Base-by-base conservation (phyloP, 2,797 vertebrate species). In the Poeciliopsis turneri region DNA sequence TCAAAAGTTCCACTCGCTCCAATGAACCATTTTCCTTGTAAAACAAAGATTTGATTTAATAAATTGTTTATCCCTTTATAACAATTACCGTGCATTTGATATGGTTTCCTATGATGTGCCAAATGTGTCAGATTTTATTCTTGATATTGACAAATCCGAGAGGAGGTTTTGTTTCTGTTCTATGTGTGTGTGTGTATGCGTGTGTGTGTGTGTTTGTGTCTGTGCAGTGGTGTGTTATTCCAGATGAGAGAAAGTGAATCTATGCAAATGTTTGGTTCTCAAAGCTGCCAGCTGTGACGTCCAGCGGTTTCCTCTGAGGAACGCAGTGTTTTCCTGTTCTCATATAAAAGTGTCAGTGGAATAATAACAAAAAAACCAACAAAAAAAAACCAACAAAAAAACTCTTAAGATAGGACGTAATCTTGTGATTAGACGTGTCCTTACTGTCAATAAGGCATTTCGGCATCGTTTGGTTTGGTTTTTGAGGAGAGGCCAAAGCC, bases 41-140 rank as follows among this genome's bases (percentile, higher is more conserved):
- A 86, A 87, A 68, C 55, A 78, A 78, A 82, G 74, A 84, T 84
- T 84, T 88, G 78, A 85, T 90, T 93, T 84, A 91, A 92, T 92
- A 92, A 93, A 91, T 83, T 10, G 80, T 79, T 75, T 68, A 84
- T 90, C 90, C 91, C 91, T 93, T 94, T 93, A 93, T 89, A 85
- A 89, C 69, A 78, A 79, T 74, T 78, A 84, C 90, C 84, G 87
- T 92, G 88, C 12, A 80, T 90, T 85, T 92, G 79, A 84, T 88
- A 83, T 86, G 64, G 89, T 94, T 89, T 92, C 79, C 78, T 91
- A 87, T 72, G 30, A 82, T 71, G 84, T 83, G 74, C 57, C 74
- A 76, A 76, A 84, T 12, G 81, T 82, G 84, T 86, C 81, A 88
- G 39, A 91, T 85, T 93, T 71, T 90, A 88, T 92, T 91, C 90